Conservation (phyloP, 2,888 invertebrate species). For the Hoplodrina blanda region DNA sequence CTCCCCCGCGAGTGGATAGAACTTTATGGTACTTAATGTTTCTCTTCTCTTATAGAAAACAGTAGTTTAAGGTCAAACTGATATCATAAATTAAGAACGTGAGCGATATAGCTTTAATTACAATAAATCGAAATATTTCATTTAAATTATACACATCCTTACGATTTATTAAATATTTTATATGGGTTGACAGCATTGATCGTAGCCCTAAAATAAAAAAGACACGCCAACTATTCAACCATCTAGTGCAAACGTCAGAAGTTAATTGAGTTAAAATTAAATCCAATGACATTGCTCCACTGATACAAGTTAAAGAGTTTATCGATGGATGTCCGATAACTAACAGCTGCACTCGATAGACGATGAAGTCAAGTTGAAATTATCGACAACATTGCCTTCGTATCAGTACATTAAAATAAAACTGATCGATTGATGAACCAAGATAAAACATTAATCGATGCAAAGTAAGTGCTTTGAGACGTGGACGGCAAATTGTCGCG, state of each 20-base stretch:
- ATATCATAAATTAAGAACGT: conserved; percentile 7
- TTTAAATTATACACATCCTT: conserved; percentile 4
- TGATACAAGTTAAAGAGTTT: conserved; percentile 56
- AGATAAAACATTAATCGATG: conserved; percentile 62
- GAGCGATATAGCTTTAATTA: background rate
- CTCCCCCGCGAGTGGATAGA: conserved; percentile 12
- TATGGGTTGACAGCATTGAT: conserved; percentile 15
- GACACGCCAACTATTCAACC: conserved; percentile 9
- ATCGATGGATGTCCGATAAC: conserved; percentile 63
- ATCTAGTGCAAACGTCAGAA: conserved; percentile 41
- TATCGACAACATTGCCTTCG: conserved; percentile 57
- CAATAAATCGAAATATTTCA: background rate
- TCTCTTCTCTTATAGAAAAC: background rate
- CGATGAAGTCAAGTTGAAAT: conserved; percentile 58
- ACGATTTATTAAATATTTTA: background rate
- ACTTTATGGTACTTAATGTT: conserved; percentile 16
- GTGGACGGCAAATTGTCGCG: conserved; percentile 47
- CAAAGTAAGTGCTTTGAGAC: conserved; percentile 54
- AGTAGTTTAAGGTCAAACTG: conserved; percentile 7
- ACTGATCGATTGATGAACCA: conserved; percentile 62
- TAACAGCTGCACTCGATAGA: conserved; percentile 55
- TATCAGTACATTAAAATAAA: conserved; percentile 61
- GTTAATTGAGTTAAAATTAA: conserved; percentile 55
- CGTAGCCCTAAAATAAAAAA: conserved; percentile 23
- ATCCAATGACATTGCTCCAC: conserved; percentile 56